A percentile compares a stretch with the other conserved stretches of the same genome.
Conservation (phyloP, 1,140 invertebrate species). For the Drosophila funebris region DNA sequence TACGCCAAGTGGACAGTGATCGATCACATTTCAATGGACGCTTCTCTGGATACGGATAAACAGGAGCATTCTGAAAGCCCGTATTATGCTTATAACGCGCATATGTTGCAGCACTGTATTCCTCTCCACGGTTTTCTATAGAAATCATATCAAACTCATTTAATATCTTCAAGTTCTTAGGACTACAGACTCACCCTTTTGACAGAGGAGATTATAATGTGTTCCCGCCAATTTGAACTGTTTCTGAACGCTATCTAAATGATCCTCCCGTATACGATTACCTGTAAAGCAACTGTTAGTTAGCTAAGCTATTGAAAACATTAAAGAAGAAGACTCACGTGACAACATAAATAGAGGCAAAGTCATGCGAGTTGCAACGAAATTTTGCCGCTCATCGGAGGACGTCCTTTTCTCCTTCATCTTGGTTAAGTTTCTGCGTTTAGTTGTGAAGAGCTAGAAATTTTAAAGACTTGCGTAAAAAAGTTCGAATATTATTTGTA, state of each 20-base stretch:
- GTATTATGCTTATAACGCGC: conserved; percentile 52
- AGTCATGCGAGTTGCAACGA: conserved; percentile 66
- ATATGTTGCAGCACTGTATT: conserved; percentile 45
- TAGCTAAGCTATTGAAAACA: background rate
- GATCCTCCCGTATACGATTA: conserved; percentile 56
- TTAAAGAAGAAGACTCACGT: conserved; percentile 36
- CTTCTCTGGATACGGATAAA: conserved; percentile 42
- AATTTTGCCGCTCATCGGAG: conserved; percentile 59
- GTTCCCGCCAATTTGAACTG: conserved; percentile 61
- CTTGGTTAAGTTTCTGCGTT: background rate
- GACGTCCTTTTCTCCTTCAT: conserved; percentile 39
- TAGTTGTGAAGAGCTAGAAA: background rate
- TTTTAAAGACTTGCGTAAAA: background rate
- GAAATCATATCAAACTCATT: background rate
- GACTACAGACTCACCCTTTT: conserved; percentile 24
- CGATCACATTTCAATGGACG: conserved; percentile 39
- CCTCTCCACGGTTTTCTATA: conserved; percentile 50
- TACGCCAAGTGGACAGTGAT: conserved; percentile 42
- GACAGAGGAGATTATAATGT: conserved; percentile 54
- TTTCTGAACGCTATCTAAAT: conserved; percentile 34
- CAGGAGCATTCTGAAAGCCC: conserved; percentile 37
- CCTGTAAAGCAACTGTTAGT: conserved; percentile 15
- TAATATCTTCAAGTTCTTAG: background rate
- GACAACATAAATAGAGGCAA: conserved; percentile 66
- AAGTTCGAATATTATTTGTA: background rate